Evolutionary conservation across 1,140 invertebrate species (phyloP).

Genomic region (Oedothorax gibbosus): DNA sequence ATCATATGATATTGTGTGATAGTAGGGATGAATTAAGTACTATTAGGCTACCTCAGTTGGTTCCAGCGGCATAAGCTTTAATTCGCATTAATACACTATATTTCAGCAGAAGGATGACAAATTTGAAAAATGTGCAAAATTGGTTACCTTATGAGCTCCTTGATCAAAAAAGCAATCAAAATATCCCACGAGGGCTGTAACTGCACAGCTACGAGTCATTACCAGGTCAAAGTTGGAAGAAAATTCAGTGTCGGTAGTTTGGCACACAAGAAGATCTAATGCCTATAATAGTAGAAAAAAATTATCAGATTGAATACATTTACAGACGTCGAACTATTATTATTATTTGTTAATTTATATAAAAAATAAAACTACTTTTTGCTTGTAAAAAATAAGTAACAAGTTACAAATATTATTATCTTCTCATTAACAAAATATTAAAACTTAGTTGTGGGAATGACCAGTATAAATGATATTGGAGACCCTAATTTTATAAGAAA

Average conservation of each 20-base stretch:
- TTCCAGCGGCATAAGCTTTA: no score
- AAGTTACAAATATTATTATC: no score
- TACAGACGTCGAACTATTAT: background rate
- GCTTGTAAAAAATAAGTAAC: no score
- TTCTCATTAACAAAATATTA: no score
- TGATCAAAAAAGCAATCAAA: constrained; percentile 89
- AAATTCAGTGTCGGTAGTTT: constrained; percentile 82
- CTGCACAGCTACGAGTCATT: constrained; percentile 75
- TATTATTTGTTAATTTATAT: background rate
- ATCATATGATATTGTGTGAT: no score
- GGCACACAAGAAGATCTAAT: constrained; percentile 82
- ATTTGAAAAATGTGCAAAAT: background rate
- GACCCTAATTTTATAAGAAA: no score
- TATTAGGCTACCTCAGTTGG: no score
- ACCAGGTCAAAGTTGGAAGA: constrained; percentile 80
- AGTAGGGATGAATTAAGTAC: no score
- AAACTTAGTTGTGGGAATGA: no score
- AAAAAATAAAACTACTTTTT: background rate
- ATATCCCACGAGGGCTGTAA: constrained; percentile 92
- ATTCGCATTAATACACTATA: no score
- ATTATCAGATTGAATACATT: background rate
- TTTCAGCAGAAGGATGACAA: no score
- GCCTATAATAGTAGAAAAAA: constrained; percentile 66
- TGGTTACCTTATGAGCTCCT: constrained; percentile 49
- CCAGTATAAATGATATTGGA: no score